Conservation (phyloP, 2,113 vertebrate species). For the Falco punctatus region DNA sequence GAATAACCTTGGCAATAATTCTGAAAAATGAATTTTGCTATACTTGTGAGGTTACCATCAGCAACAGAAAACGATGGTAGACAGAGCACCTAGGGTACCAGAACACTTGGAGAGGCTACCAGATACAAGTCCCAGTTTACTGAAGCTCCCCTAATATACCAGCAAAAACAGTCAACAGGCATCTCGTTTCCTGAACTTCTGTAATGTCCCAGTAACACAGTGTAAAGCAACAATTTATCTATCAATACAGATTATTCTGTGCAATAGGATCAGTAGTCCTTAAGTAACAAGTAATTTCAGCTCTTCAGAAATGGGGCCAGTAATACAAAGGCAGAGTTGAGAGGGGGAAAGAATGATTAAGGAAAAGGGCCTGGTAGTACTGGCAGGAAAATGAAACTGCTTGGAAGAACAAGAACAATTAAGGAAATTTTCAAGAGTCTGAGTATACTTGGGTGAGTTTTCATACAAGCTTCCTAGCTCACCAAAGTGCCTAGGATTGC, state of each 20-base stretch:
- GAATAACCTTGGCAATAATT: background rate
- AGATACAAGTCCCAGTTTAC: background rate
- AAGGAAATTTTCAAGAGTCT: background rate
- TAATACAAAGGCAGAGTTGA: accelerated
- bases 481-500: background rate
- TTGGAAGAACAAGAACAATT: background rate
- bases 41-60: background rate
- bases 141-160: background rate
- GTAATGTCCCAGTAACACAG: background rate
- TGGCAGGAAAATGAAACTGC: background rate
- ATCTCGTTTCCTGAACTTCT: background rate
- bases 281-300: background rate
- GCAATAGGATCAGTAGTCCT: background rate
- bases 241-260: accelerated
- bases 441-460: background rate
- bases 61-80: background rate
- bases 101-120: background rate
- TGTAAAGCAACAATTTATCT: background rate
- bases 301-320: background rate
- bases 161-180: background rate
- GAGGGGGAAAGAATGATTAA: background rate
- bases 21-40: background rate
- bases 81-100: background rate
- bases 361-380: background rate
- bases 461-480: background rate